Base-by-base conservation (phyloP, 2,888 invertebrate genomes). In the Desoria tigrina region DNA sequence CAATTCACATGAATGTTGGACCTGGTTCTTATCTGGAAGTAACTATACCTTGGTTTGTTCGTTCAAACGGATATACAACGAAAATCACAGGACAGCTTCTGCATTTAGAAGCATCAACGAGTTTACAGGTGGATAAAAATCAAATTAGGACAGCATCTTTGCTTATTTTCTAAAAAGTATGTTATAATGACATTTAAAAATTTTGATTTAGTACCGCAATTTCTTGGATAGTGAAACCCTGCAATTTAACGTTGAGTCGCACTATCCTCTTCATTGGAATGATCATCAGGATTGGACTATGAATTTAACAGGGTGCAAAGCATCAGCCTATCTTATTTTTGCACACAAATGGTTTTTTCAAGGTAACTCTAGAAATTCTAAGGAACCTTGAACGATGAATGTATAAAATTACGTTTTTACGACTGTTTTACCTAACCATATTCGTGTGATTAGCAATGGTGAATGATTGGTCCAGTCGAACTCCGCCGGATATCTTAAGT, bases 321-420 rank as follows among this genome's bases (percentile, higher is more conserved):
- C 94, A 1, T 92, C 94, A 0, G 88, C 92, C 16, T 90, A 90
- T 79, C 86, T 97, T 63, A 91, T 97, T 65, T 97, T 94, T 80
- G 90, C 90, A 71, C 97, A 97, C 80, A 97, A 97, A 81, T 90
- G 91, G 79, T 98, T 98, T 81, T 94, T 98, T 80, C 90, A 92
- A 82, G 86, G 86, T 85, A 78, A 71, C 66, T 56, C 28, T 51
- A 55, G 18, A 37, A 4, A 37, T 7, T 32, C 26, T n/a, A n/a
- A n/a, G n/a, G n/a, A n/a, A n/a, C n/a, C n/a, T n/a, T n/a, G n/a
- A n/a, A n/a, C 28, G 26, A 24, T 60, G 11, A 2, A 32, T 50
- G n/a, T 18, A n/a, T 16, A 1, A n/a, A 27, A 24, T 50, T 59
- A 27, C 32, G 6, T 24, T 42, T 63, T 50, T 69, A 6, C n/a